Evolutionary conservation across 2,888 invertebrate genomes (phyloP), one percentile per base, ranked within the genome.

Genomic region (Rhogogaster chlorosoma): DNA sequence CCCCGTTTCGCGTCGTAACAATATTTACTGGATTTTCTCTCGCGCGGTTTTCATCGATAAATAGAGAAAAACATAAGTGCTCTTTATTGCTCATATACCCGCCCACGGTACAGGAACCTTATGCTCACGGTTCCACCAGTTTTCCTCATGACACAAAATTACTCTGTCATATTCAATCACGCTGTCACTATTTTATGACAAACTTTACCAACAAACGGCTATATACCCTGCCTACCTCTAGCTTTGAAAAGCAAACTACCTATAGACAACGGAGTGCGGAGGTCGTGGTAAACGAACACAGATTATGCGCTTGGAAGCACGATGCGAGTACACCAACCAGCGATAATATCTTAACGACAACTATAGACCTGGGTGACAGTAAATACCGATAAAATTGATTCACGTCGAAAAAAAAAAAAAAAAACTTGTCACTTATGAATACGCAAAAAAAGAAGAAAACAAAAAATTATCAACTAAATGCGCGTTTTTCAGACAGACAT

Each of bases 111-210:
- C 5, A 22, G 10, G 10, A 26, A 5, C 61, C 12, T 61, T 26
- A 61, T 6, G 26, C 61, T 26, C 9, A 26, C 26, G 26, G 26
- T 73, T 73, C 38, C 42, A n/a, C 22, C 18, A 38, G 18, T n/a
- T 18, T 36, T 70, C 5, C 71, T 22, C 49, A 32, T 29, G 77
- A 77, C 49, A 49, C 32, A 32, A 53, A 77, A 77, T 77, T 77
- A 77, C 49, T 49, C 77, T 53, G 77, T 77, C 77, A 77, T 77
- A 77, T 77, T 77, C 77, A 77, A 77, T 77, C 77, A 77, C 49
- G 45, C 77, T 77, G 77, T 73, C 71, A 73, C 38, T 73, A 73
- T 73, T 73, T 73, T 18, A 77, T n/a, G 77, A 38, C 18, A 77
- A 53, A 73, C 38, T 73, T 42, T 42, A 3, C 15, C 18, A 22